phyloP scores from a whole-genome alignment of 1,140 invertebrate species.

The Limonius californicus region DNA sequence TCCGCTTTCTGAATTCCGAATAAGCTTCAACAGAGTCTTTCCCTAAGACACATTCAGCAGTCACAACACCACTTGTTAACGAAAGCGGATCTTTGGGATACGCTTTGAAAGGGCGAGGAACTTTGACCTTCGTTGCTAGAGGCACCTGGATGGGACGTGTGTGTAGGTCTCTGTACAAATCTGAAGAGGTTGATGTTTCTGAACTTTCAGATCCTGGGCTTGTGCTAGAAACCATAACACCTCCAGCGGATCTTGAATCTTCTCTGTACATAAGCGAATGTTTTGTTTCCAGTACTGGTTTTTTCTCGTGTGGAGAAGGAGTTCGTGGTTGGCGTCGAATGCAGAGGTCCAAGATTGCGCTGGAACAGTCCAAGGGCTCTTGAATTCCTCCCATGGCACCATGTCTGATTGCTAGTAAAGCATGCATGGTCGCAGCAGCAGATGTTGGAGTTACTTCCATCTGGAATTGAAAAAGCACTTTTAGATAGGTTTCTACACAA shows the following conservation, averaged over 20 bases:
- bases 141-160: not conserved
- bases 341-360: slow-evolving; percentile 14
- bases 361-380: slow-evolving; percentile 16
- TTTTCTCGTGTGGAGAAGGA: not conserved
- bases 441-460: not conserved
- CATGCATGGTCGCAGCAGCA: not conserved
- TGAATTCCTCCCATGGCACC: not conserved
- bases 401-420: not conserved
- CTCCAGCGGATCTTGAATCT: not conserved
- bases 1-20: slow-evolving; percentile 60
- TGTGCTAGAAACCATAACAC: not conserved
- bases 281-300: not conserved
- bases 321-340: not conserved
- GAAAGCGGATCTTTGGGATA: slow-evolving; percentile 65
- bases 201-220: not conserved
- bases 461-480: not conserved
- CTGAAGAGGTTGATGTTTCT: not conserved
- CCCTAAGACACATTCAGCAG: slow-evolving; percentile 49
- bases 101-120: slow-evolving; percentile 64
- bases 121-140: slow-evolving; percentile 34
- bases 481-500: not conserved
- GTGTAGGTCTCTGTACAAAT: not conserved
- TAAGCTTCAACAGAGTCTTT: slow-evolving; percentile 59
- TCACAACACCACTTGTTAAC: slow-evolving; percentile 51
- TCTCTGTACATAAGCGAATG: not conserved